Conservation (phyloP, 1,140 invertebrate genomes). For the Hermatobates lingyangjiaoensis region DNA sequence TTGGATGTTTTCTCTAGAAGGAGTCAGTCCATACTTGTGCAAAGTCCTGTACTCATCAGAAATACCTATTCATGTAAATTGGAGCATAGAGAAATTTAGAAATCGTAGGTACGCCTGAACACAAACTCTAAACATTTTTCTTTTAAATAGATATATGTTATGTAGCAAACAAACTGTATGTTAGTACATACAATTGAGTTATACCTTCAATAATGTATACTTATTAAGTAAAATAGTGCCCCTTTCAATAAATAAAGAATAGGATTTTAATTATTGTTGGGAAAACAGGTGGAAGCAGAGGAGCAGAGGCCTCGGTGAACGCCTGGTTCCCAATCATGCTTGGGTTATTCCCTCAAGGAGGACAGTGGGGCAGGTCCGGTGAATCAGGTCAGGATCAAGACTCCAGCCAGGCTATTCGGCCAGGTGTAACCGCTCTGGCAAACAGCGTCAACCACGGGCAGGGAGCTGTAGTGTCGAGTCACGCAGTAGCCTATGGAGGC, state of each 20-base stretch:
- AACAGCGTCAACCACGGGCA: conserved; percentile 45
- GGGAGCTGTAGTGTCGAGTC: conserved; percentile 42
- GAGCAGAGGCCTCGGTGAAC: conserved; percentile 19
- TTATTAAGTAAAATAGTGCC: no score
- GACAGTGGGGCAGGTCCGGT: not conserved
- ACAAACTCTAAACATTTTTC: no score
- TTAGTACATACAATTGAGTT: no score
- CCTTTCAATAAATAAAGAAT: not conserved
- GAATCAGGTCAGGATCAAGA: conserved; percentile 1
- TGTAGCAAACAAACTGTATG: no score
- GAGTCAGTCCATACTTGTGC: no score
- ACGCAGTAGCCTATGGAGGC: conserved; percentile 43
- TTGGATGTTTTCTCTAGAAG: no score
- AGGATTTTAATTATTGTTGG: not conserved
- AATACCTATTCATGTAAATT: no score
- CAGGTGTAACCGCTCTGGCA: conserved; percentile 32
- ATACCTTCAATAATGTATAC: no score
- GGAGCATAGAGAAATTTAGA: no score
- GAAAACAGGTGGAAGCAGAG: conserved; percentile 9
- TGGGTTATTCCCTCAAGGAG: conserved; percentile 16
- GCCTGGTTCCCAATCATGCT: conserved; percentile 22
- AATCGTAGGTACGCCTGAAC: no score
- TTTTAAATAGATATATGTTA: no score
- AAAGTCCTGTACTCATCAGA: no score
- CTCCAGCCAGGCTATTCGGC: conserved; percentile 2